A percentile compares a stretch with the other conserved stretches of the same genome.
Evolutionary conservation across 1,140 invertebrate species (phyloP).

Genomic region (Drosophila parvula): DNA sequence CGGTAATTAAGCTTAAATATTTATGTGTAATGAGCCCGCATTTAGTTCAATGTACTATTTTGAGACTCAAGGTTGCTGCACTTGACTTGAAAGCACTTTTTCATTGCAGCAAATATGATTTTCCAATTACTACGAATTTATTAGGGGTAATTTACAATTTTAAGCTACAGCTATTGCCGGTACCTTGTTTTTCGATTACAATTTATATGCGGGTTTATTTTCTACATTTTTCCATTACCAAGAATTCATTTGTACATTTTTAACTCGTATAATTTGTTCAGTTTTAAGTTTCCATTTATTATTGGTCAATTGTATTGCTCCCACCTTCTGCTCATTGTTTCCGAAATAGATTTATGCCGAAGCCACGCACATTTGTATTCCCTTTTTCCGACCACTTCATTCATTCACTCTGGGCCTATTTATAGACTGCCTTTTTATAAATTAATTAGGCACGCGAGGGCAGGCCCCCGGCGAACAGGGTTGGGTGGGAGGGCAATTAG

Average conservation of each 20-base stretch:
- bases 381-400: constrained; percentile 9
- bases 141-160: not conserved
- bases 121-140: not conserved
- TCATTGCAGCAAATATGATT: not conserved
- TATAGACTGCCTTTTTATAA: constrained; percentile 54
- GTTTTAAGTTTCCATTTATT: constrained; percentile 1
- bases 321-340: not conserved
- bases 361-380: constrained; percentile 12
- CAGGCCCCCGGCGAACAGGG: constrained; percentile 16
- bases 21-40: not conserved
- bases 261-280: not conserved
- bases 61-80: not conserved
- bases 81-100: not conserved
- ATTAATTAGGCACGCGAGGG: constrained; percentile 63
- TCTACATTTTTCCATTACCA: not conserved
- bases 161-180: not conserved
- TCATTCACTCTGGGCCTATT: constrained; percentile 36
- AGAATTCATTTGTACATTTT: not conserved
- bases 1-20: constrained; percentile 3
- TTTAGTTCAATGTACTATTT: constrained; percentile 1
- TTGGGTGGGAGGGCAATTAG: constrained; percentile 23
- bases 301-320: not conserved
- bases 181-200: not conserved
- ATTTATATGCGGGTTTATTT: not conserved
- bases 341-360: constrained; percentile 2